Base-by-base conservation (phyloP, 2,113 vertebrate species). In the Callipepla californica region DNA sequence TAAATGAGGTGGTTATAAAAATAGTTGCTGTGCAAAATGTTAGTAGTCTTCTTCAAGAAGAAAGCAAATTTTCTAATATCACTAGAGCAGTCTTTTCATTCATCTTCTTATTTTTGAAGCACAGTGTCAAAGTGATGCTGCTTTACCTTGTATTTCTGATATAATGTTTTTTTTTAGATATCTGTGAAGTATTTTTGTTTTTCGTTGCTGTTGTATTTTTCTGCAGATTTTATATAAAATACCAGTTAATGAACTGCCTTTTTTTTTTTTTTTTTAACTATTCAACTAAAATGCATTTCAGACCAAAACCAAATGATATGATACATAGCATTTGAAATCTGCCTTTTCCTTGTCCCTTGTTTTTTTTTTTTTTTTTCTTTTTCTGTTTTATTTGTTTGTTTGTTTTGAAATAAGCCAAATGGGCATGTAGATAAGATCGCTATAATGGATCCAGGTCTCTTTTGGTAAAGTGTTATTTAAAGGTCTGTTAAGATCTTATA, bases 11-110 rank as follows among this genome's bases (percentile, higher is more conserved):
- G 97, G 96, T 97, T 97, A 97, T 94, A 96, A 96, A 98, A 97
- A 96, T 98, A 98, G 98, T 98, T 98, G 98, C 98, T 98, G 98
- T 98, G 98, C 98, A 98, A 98, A 97, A 97, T 97, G 95, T 97
- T 97, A 98, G 98, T 98, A 98, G 97, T 98, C 97, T 98, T 98
- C 98, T 98, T 98, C 97, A 97, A 97, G 98, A 98, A 98, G 98
- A 98, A 97, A 98, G 97, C 96, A 79, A 97, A 97, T 98, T 97
- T 98, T 98, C 94, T 97, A 97, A 97, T 97, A 97, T 90, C 96
- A 91, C 94, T 97, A 95, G 90, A 97, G 97, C 97, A 97, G 95
- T 97, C 90, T 96, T 94, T 97, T 97, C 96, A 96, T 96, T 94
- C 95, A 95, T 97, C 87, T 50, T 93, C 95, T 97, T 97, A 92